These are phyloP conservation scores for Heliconius charithonia DNA, from an alignment of 2,888 invertebrate genomes.

Conservation along the genomic window DNA sequence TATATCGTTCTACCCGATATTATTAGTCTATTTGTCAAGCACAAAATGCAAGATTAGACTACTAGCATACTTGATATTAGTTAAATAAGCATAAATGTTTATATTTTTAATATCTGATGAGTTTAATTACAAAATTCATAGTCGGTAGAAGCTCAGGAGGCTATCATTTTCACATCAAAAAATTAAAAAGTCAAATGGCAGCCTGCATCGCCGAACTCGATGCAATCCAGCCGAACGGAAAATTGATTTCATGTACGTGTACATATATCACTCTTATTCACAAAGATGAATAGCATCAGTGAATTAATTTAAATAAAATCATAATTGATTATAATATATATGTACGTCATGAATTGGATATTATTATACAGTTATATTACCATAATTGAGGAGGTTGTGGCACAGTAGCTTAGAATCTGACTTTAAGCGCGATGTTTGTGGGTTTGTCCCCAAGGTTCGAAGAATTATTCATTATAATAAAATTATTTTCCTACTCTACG, in stretches of 20 bases:
- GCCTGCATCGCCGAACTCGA: slow-evolving; percentile 59
- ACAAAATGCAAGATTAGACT: background rate
- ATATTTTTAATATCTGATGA: background rate
- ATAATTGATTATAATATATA: slow-evolving; percentile 11
- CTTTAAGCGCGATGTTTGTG: background rate
- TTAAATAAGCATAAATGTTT: background rate
- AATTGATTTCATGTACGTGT: slow-evolving; percentile 70
- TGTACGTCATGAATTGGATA: background rate
- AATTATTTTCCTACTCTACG: background rate
- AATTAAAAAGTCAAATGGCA: slow-evolving; percentile 68
- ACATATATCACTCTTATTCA: slow-evolving; percentile 67
- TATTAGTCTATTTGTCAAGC: too few relatives aligned
- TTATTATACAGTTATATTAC: background rate
- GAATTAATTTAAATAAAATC: slow-evolving; percentile 23
- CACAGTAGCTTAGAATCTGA: background rate
- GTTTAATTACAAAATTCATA: slow-evolving; percentile 7
- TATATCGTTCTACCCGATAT: too few relatives aligned
- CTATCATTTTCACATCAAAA: slow-evolving; percentile 50
- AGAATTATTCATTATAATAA: background rate
- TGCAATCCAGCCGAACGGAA: slow-evolving; percentile 65
- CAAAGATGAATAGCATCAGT: slow-evolving; percentile 54
- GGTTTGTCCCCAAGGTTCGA: background rate
- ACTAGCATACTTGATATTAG: background rate
- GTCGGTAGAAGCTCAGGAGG: background rate
- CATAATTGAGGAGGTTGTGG: background rate